Conservation (phyloP, 1,140 invertebrate species). For the Meloidogyne hapla region DNA sequence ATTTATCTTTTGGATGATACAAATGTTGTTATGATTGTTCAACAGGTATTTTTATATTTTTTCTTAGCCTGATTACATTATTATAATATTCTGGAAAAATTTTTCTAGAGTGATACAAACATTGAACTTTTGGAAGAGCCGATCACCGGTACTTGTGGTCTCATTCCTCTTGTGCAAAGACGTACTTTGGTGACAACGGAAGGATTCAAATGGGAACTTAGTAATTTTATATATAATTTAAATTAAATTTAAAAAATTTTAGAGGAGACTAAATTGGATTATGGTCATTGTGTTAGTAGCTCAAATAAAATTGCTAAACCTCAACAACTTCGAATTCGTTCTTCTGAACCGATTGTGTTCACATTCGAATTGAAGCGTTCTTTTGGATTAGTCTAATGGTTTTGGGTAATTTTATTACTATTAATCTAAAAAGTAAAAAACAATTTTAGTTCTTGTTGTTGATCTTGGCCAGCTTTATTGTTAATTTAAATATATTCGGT, state of each 20-base stretch:
- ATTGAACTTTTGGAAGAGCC: conserved; percentile 6
- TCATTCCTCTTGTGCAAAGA: conserved; percentile 30
- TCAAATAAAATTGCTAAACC: conserved; percentile 24
- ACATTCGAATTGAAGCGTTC: conserved; percentile 30
- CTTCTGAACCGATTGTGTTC: conserved; percentile 23
- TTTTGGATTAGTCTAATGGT: neutral
- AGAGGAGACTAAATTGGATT: conserved; percentile 26
- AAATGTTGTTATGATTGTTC: conserved; percentile 34
- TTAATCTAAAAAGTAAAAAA: too few species aligned
- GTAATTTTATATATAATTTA: neutral
- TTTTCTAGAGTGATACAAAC: conserved; percentile 7
- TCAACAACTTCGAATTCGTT: conserved; percentile 18
- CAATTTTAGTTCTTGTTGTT: too few species aligned
- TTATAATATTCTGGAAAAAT: too few species aligned
- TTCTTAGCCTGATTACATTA: too few species aligned
- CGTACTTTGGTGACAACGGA: conserved; percentile 18
- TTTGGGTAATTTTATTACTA: too few species aligned
- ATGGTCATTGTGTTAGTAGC: conserved; percentile 24
- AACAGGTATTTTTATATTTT: conserved; percentile 22
- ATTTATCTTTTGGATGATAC: conserved; percentile 25
- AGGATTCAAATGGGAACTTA: conserved; percentile 33
- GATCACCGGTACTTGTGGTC: conserved; percentile 26
- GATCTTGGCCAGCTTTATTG: too few species aligned
- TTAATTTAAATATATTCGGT: too few species aligned
- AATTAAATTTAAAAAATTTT: conserved; percentile 1